Conservation (phyloP, 2,797 vertebrate genomes). For the Pseudopleuronectes americanus region DNA sequence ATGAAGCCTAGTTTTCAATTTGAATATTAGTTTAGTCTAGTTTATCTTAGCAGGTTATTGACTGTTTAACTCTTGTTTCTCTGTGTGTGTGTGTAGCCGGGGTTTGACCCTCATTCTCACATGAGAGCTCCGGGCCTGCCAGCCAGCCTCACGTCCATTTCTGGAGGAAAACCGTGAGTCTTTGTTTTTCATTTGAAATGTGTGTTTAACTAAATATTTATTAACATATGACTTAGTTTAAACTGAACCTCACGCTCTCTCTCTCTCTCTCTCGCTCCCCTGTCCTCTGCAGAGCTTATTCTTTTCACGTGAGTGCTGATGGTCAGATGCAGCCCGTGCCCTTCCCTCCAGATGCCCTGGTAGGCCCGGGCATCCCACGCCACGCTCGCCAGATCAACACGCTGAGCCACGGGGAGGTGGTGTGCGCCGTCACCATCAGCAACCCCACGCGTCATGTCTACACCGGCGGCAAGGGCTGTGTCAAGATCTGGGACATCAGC, state of each 20-base stretch:
- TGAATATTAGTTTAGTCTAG: conserved; percentile 56
- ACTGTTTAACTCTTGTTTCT: conserved; percentile 35
- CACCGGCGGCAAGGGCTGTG: conserved; percentile 95
- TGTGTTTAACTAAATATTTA: not conserved
- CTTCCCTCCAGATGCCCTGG: conserved; percentile 87
- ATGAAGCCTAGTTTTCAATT: conserved; percentile 44
- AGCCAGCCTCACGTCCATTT: conserved; percentile 92
- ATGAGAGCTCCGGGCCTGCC: conserved; percentile 93
- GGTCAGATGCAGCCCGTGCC: conserved; percentile 90
- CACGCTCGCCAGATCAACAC: conserved; percentile 90
- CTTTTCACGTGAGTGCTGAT: conserved; percentile 87
- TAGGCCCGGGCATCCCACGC: conserved; percentile 87
- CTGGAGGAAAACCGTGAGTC: conserved; percentile 95
- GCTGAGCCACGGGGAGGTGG: conserved; percentile 87
- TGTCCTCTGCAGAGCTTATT: conserved; percentile 81
- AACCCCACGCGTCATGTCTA: conserved; percentile 97
- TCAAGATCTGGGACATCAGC: conserved; percentile 99
- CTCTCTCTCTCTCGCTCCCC: not conserved
- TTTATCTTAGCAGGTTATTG: conserved; percentile 43
- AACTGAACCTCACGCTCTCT: not conserved
- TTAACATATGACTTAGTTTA: not conserved
- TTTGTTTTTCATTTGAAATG: conserved; percentile 1
- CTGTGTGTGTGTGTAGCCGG: conserved; percentile 80
- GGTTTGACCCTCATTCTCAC: conserved; percentile 94
- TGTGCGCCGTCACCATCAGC: conserved; percentile 96